A percentile compares a stretch with the other conserved stretches of the same genome.
These are phyloP conservation scores for Lysandra bellargus DNA, from an alignment of 2,888 invertebrate species.

Conservation along the genomic window DNA sequence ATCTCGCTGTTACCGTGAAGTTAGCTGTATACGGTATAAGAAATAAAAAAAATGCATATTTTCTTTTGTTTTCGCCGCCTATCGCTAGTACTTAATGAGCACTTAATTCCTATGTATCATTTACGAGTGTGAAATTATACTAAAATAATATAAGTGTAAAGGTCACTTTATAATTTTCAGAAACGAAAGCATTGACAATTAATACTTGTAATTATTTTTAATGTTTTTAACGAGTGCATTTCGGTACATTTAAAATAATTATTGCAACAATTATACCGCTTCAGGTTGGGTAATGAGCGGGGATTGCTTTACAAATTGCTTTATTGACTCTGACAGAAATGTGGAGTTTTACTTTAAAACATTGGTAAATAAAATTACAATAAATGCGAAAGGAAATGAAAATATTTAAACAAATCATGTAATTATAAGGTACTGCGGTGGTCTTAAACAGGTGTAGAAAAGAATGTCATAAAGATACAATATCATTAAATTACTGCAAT, in stretches of 20 bases:
- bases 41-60: no score
- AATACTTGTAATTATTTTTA: conserved; percentile 2
- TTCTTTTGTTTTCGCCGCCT: no score
- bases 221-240: conserved; percentile 13
- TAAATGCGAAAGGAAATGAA: background rate
- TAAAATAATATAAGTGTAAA: background rate
- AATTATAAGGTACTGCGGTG: no score
- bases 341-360: background rate
- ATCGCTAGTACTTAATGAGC: no score
- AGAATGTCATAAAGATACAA: no score
- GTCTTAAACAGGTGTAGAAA: no score
- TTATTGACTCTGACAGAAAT: background rate
- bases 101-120: no score
- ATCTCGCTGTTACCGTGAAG: no score
- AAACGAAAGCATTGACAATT: background rate
- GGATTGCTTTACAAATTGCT: conserved; percentile 8
- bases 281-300: background rate
- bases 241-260: conserved; percentile 16
- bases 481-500: no score
- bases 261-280: conserved; percentile 7
- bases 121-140: no score
- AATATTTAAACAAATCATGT: background rate
- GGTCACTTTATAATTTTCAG: background rate
- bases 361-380: background rate
- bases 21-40: no score